These are phyloP conservation scores for Samia ricini DNA, from an alignment of 1,140 invertebrate genomes.

Conservation along the genomic window DNA sequence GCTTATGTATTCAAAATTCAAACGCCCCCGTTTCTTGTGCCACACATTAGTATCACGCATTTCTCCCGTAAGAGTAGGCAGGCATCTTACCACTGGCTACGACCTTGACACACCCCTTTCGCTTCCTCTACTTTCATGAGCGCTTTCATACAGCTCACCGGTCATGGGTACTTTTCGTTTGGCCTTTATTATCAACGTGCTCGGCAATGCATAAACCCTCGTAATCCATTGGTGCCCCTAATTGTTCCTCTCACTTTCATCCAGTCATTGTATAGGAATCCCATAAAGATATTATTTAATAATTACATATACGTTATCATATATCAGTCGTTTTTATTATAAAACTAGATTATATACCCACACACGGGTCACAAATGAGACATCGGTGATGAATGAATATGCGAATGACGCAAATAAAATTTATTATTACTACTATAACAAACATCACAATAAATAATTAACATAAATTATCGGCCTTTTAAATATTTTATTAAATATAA, in stretches of 20 bases:
- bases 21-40: too few relatives aligned
- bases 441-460: not conserved
- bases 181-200: too few relatives aligned
- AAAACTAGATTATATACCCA: not conserved
- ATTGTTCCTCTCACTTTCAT: constrained; percentile 12
- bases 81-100: too few relatives aligned
- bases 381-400: not conserved
- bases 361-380: not conserved
- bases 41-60: too few relatives aligned
- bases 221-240: too few relatives aligned
- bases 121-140: too few relatives aligned
- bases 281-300: constrained; percentile 36
- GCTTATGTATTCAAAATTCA: too few relatives aligned
- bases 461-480: not conserved
- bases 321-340: not conserved
- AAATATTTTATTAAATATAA: not conserved
- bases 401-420: not conserved
- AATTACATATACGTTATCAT: not conserved
- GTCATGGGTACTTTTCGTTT: too few relatives aligned
- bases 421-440: not conserved
- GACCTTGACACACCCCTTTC: too few relatives aligned
- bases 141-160: too few relatives aligned
- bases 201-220: too few relatives aligned
- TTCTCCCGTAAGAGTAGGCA: too few relatives aligned
- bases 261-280: constrained; percentile 41